phyloP scores from a whole-genome alignment of 2,113 vertebrate genomes.

The Corydoras maculifer region DNA sequence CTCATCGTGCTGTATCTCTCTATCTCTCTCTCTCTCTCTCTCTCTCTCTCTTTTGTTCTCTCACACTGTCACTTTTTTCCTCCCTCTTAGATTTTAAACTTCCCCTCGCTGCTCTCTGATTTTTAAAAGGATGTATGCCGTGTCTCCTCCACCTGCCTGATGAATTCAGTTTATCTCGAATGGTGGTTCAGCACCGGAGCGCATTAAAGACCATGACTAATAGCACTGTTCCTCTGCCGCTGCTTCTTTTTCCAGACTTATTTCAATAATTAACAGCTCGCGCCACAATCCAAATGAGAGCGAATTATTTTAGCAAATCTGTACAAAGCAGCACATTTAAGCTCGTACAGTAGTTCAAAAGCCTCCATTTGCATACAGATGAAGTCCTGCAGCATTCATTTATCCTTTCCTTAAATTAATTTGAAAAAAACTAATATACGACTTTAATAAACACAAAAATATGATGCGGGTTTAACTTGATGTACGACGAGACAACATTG shows the following conservation, averaged over 20 bases:
- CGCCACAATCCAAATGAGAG: slow-evolving; percentile 27
- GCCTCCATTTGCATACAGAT: too few species aligned
- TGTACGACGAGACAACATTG: too few species aligned
- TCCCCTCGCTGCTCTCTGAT: slow-evolving; percentile 15
- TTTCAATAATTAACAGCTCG: slow-evolving; percentile 31
- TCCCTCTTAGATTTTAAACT: slow-evolving; percentile 24
- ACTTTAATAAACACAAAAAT: too few species aligned
- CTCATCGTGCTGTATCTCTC: not conserved
- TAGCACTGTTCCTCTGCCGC: slow-evolving; percentile 33
- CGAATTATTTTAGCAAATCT: slow-evolving; percentile 37
- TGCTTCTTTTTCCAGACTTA: slow-evolving; percentile 30
- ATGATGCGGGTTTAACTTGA: too few species aligned
- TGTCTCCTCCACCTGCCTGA: slow-evolving; percentile 33
- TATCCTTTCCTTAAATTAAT: too few species aligned
- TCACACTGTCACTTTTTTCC: not conserved
- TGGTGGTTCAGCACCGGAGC: slow-evolving; percentile 19
- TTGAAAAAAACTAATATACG: too few species aligned
- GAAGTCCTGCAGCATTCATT: too few species aligned
- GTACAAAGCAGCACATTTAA: slow-evolving; percentile 35
- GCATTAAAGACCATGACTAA: slow-evolving; percentile 37
- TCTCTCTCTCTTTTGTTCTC: not conserved
- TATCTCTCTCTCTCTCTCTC: not conserved
- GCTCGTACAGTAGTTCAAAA: slow-evolving; percentile 2
- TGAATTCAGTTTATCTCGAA: slow-evolving; percentile 41
- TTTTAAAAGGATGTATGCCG: slow-evolving; percentile 29